Base-by-base conservation (phyloP, 2,888 invertebrate genomes). In the Nemotelus pantherinus region DNA sequence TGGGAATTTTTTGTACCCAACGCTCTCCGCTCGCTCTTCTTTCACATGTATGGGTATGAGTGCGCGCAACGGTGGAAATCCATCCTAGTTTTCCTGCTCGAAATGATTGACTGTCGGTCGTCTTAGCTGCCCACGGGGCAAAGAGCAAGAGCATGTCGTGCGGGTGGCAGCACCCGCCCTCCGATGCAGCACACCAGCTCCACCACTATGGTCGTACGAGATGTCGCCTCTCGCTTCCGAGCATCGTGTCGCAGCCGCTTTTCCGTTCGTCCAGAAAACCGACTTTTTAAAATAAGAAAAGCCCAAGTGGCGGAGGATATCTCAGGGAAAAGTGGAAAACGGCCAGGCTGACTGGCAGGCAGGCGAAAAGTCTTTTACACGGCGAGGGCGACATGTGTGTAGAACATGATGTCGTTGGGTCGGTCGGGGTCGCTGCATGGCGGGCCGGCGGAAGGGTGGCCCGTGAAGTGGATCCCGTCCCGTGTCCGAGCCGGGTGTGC, bases 161-260 rank as follows among this genome's bases (percentile, higher is more conserved):
- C 74, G 74, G 74, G 74, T 74, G 74, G 60, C 60, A 60, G 48
- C 63, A 48, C 72, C 72, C 72, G 63, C 63, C 60, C 74, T 48
- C 74, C 74, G 48, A 63, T 72, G 60, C 72, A 60, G 50, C 60
- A 60, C 7, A 3, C 9, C 50, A 50, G 60, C 7, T 43, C 2
- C 60, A 41, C 60, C 41, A 60, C 60, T 41, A 60, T 60, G 60
- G 60, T 60, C 25, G 41, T 55, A 50, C 3, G 10, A 39, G 67
- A 47, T 67, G 67, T 67, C 67, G 48, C 48, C 10, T 67, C 48
- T 67, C 48, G 25, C 47, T 67, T 47, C 48, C 67, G 48, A 47
- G 67, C 48, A 67, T 47, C 67, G 67, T 44, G 25, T 67, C 48
- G 67, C 67, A 50, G 25, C 67, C 6, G 41, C 9, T 63, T 63